phyloP scores from a whole-genome alignment of 1,140 invertebrate genomes.

The Oryzaephilus surinamensis region DNA sequence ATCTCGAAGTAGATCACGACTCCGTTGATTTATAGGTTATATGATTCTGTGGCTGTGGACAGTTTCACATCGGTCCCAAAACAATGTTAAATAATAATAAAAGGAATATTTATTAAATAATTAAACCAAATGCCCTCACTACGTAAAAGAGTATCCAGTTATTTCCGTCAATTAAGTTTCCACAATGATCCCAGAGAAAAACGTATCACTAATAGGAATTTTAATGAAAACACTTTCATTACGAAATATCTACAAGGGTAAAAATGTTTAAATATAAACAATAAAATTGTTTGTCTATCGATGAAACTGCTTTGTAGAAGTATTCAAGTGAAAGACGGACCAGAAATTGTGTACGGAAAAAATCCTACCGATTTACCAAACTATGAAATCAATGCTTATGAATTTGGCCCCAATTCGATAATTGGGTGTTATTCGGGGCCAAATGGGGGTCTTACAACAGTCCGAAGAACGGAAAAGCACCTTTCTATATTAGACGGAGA shows the following conservation, averaged over 20 bases:
- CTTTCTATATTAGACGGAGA: conserved; percentile 55
- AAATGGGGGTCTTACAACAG: conserved; percentile 62
- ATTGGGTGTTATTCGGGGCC: conserved; percentile 64
- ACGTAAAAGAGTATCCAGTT: conserved; percentile 60
- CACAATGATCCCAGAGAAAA: conserved; percentile 48
- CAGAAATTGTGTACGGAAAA: conserved; percentile 52
- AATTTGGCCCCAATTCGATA: conserved; percentile 42
- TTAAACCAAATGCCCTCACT: conserved; percentile 51
- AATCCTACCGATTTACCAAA: conserved; percentile 54
- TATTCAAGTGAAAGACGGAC: conserved; percentile 38
- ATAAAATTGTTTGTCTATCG: not conserved
- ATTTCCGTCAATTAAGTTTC: conserved; percentile 61
- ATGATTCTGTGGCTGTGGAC: too few relatives aligned
- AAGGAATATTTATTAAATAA: too few relatives aligned
- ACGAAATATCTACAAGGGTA: conserved; percentile 65
- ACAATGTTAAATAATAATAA: too few relatives aligned
- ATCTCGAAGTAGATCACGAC: too few relatives aligned
- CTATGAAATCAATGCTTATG: conserved; percentile 42
- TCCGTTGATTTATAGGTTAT: too few relatives aligned
- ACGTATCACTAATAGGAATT: conserved; percentile 31
- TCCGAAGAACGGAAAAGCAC: conserved; percentile 55
- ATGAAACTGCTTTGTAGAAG: conserved; percentile 16
- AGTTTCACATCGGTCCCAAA: too few relatives aligned
- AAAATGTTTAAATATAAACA: conserved; percentile 30
- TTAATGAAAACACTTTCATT: conserved; percentile 56